These are phyloP conservation scores for Nomada fabriciana DNA, from an alignment of 2,888 invertebrate genomes.

Conservation along the genomic window DNA sequence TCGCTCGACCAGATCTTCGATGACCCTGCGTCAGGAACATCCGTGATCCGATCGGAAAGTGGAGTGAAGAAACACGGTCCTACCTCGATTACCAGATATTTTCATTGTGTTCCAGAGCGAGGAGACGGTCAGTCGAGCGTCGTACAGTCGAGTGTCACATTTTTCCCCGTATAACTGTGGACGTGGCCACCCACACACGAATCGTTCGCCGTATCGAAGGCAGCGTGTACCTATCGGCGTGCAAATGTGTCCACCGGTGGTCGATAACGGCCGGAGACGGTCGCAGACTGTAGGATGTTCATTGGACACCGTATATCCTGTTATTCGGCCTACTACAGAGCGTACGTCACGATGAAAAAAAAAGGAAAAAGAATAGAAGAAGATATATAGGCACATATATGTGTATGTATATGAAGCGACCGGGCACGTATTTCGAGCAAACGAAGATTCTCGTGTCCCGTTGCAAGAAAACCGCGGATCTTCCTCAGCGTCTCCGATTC, in stretches of 20 bases:
- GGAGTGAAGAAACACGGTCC: no score
- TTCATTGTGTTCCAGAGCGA: slow-evolving; percentile 21
- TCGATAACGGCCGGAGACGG: slow-evolving; percentile 78
- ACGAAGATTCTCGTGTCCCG: slow-evolving; percentile 4
- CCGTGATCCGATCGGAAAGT: no score
- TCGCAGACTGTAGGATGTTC: slow-evolving; percentile 79
- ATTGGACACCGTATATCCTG: slow-evolving; percentile 84
- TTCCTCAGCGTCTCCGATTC: slow-evolving; percentile 43
- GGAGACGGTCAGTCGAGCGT: slow-evolving; percentile 19
- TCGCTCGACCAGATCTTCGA: no score
- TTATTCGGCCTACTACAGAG: slow-evolving; percentile 81
- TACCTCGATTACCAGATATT: neutral
- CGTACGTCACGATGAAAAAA: slow-evolving; percentile 50
- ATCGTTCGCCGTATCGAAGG: slow-evolving; percentile 49
- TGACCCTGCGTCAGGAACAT: no score
- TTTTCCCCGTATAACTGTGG: slow-evolving; percentile 34
- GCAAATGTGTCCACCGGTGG: slow-evolving; percentile 75
- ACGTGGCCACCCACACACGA: slow-evolving; percentile 39
- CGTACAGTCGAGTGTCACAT: slow-evolving; percentile 30
- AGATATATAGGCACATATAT: slow-evolving; percentile 61
- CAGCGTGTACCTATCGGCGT: slow-evolving; percentile 63
- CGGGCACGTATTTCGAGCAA: neutral
- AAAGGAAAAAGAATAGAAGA: slow-evolving; percentile 34
- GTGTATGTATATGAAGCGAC: neutral
- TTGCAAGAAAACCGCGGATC: slow-evolving; percentile 33